Evolutionary conservation across 2,797 vertebrate genomes (phyloP), one percentile per base, ranked within the genome.

Genomic region (Glossophaga mutica): DNA sequence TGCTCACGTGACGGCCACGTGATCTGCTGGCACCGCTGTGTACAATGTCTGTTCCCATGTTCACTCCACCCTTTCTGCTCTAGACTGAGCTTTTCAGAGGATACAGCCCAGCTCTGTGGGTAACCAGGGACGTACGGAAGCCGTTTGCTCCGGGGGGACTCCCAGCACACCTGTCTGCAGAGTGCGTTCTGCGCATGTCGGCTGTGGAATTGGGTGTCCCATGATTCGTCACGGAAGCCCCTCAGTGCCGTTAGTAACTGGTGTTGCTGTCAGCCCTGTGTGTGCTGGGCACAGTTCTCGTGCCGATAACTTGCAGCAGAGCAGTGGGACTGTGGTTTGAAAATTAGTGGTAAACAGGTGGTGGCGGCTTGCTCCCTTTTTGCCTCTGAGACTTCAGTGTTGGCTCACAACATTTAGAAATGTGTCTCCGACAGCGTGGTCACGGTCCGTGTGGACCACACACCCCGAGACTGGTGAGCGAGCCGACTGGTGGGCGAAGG

Each of bases 401-500:
- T 95, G 48, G 77, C 82, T 68, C 92, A 57, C 44, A 93, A 22
- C 95, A 77, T 62, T 88, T 70, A 65, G 59, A 91, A 34, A 9
- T 4, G 14, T n/a, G 26, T n/a, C 34, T 65, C 62, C 19, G 2
- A 44, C 83, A 48, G 55, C 26, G 5, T 52, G 42, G 48, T 22
- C 90, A 57, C 11, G 1, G 92, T 95, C 71, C 42, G 44, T 96
- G 98, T 96, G 39, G 93, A 96, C 95, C 93, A 93, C 97, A 78
- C 65, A 65, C 55, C 50, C 71, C 1, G 3, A 16, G 85, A 96
- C 97, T 89, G 96, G 67, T 90, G 91, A 97, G 71, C 2, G 34
- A 89, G 59, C 79, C 96, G 86, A 94, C 95, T 81, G 96, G 87
- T 94, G 92, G 96, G 96, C 86, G 90, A 95, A 96, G 91, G 95